A percentile compares a stretch with the other conserved stretches of the same genome.
phyloP scores from a whole-genome alignment of 2,888 invertebrate genomes.

The Cephus nigrinus region DNA sequence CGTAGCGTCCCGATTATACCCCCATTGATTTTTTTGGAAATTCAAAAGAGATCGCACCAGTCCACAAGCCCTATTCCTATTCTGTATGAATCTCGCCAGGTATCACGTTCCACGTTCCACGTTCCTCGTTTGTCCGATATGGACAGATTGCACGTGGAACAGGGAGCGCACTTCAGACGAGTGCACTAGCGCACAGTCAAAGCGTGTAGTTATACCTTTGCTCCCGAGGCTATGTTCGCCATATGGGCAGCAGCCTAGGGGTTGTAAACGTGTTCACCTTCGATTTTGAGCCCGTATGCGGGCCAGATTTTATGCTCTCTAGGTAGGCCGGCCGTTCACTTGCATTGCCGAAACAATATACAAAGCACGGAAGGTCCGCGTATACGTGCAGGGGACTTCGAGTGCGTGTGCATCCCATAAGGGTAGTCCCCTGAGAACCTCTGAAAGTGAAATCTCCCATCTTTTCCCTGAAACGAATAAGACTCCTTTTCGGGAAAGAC shows the following conservation, averaged over 20 bases:
- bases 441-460: constrained; percentile 31
- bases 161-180: constrained; percentile 8
- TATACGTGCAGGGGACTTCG: constrained; percentile 19
- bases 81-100: not conserved
- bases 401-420: constrained; percentile 11
- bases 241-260: constrained; percentile 61
- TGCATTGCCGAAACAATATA: constrained; percentile 18
- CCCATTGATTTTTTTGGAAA: not conserved
- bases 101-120: not conserved
- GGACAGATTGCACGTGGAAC: not conserved
- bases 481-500: not conserved
- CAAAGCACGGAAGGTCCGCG: constrained; percentile 10
- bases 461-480: constrained; percentile 11
- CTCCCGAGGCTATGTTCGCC: constrained; percentile 52
- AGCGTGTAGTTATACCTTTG: not conserved
- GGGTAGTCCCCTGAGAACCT: constrained; percentile 34
- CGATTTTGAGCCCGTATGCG: constrained; percentile 54
- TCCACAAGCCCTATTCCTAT: not conserved
- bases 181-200: not conserved
- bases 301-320: constrained; percentile 55
- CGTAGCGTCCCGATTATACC: not conserved
- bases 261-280: constrained; percentile 47
- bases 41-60: not conserved
- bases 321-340: constrained; percentile 18
- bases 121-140: not conserved